A percentile compares a stretch with the other conserved stretches of the same genome.
phyloP scores from a whole-genome alignment of 1,140 invertebrate genomes.

The Eufriesea mexicana region DNA sequence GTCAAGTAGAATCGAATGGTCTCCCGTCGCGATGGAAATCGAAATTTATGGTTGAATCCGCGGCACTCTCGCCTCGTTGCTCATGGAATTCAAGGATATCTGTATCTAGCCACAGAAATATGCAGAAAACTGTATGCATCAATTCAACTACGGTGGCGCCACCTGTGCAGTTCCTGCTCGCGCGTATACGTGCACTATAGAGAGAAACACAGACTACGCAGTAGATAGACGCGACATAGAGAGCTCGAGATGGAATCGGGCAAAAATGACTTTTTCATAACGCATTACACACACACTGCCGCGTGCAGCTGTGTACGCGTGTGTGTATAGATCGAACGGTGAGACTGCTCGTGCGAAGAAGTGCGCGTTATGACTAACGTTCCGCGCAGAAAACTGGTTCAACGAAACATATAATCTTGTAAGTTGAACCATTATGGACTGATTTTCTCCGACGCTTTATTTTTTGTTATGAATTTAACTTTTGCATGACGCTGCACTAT shows the following conservation, averaged over 20 bases:
- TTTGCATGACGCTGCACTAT: background rate
- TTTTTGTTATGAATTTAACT: background rate
- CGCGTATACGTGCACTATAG: background rate
- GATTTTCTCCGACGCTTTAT: background rate
- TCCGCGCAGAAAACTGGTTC: conserved; percentile 17
- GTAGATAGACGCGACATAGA: background rate
- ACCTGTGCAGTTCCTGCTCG: background rate
- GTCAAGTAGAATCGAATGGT: conserved; percentile 75
- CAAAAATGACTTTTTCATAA: conserved; percentile 68
- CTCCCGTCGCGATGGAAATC: conserved; percentile 73
- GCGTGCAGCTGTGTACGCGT: background rate
- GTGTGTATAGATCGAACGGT: background rate
- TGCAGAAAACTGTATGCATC: conserved; percentile 32
- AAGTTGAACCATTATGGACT: conserved; percentile 13
- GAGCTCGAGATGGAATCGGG: conserved; percentile 47
- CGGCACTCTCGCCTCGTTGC: conserved; percentile 49
- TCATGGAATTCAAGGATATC: conserved; percentile 67
- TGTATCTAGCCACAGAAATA: conserved; percentile 58
- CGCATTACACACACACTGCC: conserved; percentile 10
- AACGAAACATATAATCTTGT: conserved; percentile 29
- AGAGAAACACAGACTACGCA: background rate
- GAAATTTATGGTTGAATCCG: conserved; percentile 71
- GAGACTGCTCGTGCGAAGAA: conserved; percentile 2
- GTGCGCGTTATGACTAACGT: conserved; percentile 14
- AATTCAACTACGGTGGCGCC: conserved; percentile 1